Evolutionary conservation across 2,797 vertebrate species (phyloP), one percentile per base, ranked within the genome.

Genomic region (Notolepis coatsorum): DNA sequence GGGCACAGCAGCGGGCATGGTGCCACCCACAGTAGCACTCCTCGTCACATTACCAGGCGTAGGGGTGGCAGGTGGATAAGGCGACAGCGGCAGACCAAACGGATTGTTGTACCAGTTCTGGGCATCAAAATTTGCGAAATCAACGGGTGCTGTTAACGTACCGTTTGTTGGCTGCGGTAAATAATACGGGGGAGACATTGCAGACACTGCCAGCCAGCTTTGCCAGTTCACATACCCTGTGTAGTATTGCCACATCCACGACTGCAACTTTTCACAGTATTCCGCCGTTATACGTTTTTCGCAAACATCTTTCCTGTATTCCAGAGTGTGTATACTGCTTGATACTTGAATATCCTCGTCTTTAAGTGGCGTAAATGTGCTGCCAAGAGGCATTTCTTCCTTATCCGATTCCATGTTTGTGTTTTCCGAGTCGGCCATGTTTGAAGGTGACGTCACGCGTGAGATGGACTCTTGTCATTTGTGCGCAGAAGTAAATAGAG

Each of bases 211-310:
- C 64, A 85, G 56, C 89, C 95, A 95, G 91, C 92, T 92, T 68
- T 96, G 96, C 96, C 96, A 97, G 88, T 86, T 91, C 24, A 94
- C 84, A 75, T 95, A 95, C 1, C 95, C 94, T 59, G 91, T 93
- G 89, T 98, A 96, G 43, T 96, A 97, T 83, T 98, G 95, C 96
- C 97, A 98, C 68, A 99, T 95, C 97, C 97, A 99, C 49, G 95
- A 92, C 85, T 97, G 96, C 27, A 99, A 90, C 56, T 92, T 91
- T 50, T 91, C 93, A 62, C 96, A 96, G 79, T 99, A 98, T 51
- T 97, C 94, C 15, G 89, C 68, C 5, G 90, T 92, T 38, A 65
- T 57, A 30, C 79, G 46, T 37, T 52, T 78, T 2, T 74, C 64
- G 0, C 9, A 47, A 20, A 47, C 20, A 3, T 31, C 59, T 23